These are phyloP conservation scores for Marasmarcha lunaedactyla DNA, from an alignment of 2,888 invertebrate species.

Conservation along the genomic window DNA sequence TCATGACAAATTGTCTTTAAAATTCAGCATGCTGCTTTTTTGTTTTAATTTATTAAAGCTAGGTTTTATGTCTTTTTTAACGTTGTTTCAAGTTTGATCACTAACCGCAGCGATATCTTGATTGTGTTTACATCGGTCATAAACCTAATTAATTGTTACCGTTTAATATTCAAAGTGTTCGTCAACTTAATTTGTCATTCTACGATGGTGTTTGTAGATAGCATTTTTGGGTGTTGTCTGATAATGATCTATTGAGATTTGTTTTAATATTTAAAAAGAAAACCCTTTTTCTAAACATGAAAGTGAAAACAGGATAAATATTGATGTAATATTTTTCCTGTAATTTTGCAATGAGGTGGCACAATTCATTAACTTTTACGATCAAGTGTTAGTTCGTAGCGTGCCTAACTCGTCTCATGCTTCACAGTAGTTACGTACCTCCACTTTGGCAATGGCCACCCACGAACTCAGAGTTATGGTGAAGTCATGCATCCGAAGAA, in stretches of 20 bases:
- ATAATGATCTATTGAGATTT: no score
- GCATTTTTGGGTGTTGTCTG: neutral
- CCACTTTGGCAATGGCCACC: slow-evolving; percentile 38
- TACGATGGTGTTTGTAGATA: neutral
- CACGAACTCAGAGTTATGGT: slow-evolving; percentile 17
- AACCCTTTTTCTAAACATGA: no score
- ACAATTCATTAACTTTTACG: no score
- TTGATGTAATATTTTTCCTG: no score
- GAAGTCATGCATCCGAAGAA: no score
- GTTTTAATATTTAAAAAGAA: no score
- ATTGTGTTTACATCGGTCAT: slow-evolving; percentile 31
- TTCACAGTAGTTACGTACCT: slow-evolving; percentile 18
- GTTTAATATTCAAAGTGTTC: slow-evolving; percentile 22
- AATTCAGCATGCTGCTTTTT: slow-evolving; percentile 14
- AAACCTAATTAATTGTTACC: slow-evolving; percentile 29
- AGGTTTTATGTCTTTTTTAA: neutral
- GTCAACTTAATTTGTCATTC: neutral
- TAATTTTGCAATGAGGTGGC: no score
- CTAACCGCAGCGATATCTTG: slow-evolving; percentile 24
- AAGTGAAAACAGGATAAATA: no score
- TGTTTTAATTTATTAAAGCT: slow-evolving; percentile 2
- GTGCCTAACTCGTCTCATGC: no score
- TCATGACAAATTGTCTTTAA: slow-evolving; percentile 25
- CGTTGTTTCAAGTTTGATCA: neutral
- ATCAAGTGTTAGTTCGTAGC: no score